Evolutionary conservation across 2,888 invertebrate species (phyloP), one percentile per base, ranked within the genome.

Genomic region (Hymenopus coronatus): DNA sequence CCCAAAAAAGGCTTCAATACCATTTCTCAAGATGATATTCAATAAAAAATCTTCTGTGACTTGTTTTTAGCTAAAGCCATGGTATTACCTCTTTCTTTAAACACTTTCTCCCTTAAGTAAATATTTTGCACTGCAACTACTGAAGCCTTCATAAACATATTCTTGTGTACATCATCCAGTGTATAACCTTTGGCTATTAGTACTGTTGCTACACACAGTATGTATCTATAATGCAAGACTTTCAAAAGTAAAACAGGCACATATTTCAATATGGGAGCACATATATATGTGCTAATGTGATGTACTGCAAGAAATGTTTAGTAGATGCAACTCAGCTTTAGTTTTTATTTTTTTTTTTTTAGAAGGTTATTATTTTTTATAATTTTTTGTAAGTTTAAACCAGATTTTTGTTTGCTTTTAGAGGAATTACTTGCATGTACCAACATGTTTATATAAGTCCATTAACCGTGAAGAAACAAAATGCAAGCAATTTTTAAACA

Each of bases 391-490:
- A 25, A 81, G 7, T 82, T 88, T 84, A 84, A 82, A 87, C 82
- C 82, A n/a, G 82, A 83, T 30, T 84, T 87, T 88, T 28, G 27
- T 28, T n/a, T 54, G 85, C 54, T 88, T 85, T 89, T 20, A 87
- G 88, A 89, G 89, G 88, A 88, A 28, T 85, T 88, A 40, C 30
- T 88, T 84, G 81, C 87, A 88, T 82, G 33, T 54, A 33, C 70
- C 84, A 86, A 87, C 88, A 83, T 46, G 82, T 85, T 86, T 70
- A 84, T 84, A 30, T 70, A 28, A 88, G 46, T 88, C 8, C 54
- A 70, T 46, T 82, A 33, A 28, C 88, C 15, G 46, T 70, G 54
- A 84, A 84, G 70, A 84, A 87, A 87, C 15, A 88, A 88, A 15
- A 88, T 83, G 88, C 70, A 88, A 83, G 83, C 84, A 88, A 81